Conservation (phyloP, 2,888 invertebrate species). For the Lithophane leautieri region DNA sequence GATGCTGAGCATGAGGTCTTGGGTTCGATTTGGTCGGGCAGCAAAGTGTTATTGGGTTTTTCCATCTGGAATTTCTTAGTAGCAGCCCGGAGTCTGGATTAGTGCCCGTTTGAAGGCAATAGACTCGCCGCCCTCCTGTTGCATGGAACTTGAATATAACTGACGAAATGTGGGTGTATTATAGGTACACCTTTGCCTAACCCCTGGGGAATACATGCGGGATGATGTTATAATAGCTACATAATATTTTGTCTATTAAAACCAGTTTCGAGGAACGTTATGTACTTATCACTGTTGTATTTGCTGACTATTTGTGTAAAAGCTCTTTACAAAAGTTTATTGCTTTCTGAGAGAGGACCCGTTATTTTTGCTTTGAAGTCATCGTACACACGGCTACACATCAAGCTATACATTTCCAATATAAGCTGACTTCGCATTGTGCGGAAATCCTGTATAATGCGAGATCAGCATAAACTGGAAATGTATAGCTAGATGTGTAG, state of each 20-base stretch:
- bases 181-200: background rate
- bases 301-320: conserved; percentile 34
- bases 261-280: conserved; percentile 25
- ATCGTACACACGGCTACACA: too few species aligned
- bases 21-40: too few species aligned
- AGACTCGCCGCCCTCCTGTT: background rate
- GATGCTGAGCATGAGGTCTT: background rate
- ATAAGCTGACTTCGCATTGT: too few species aligned
- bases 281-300: conserved; percentile 6
- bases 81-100: too few species aligned
- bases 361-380: conserved; percentile 38
- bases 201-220: background rate
- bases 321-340: conserved; percentile 41
- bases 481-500: too few species aligned
- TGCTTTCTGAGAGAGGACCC: conserved; percentile 28
- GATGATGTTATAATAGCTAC: background rate
- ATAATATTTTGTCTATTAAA: conserved; percentile 16
- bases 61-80: background rate
- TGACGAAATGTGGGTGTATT: background rate
- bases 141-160: background rate
- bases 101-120: too few species aligned
- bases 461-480: too few species aligned
- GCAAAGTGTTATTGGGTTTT: background rate
- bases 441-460: too few species aligned
- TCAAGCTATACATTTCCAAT: too few species aligned